Evolutionary conservation across 2,888 invertebrate species (phyloP).

Genomic region (Hesperia comma): DNA sequence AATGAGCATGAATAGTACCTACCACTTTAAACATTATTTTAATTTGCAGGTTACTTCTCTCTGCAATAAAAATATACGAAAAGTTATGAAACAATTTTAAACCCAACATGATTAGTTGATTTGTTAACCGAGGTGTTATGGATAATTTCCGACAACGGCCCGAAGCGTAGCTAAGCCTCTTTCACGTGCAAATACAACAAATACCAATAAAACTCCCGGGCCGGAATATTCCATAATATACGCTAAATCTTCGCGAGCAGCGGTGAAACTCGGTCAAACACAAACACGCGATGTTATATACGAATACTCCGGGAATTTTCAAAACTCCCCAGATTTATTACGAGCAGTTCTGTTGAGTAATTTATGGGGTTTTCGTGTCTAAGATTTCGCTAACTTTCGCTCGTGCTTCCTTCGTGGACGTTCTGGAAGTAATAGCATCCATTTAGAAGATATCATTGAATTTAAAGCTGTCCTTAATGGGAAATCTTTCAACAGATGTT

Average conservation of each 20-base stretch:
- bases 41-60: too few species aligned
- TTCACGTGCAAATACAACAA: constrained; percentile 11
- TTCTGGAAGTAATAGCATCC: constrained; percentile 28
- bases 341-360: constrained; percentile 43
- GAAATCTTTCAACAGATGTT: constrained; percentile 7
- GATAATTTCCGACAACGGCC: constrained; percentile 5
- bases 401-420: constrained; percentile 15
- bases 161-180: constrained; percentile 9
- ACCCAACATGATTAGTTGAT: not conserved
- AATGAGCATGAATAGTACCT: too few species aligned
- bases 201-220: constrained; percentile 27
- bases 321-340: constrained; percentile 47
- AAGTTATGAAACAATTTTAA: not conserved
- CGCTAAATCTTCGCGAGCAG: constrained; percentile 40
- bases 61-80: too few species aligned
- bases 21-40: too few species aligned
- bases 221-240: constrained; percentile 45
- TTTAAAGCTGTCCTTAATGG: constrained; percentile 18
- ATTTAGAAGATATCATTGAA: constrained; percentile 34
- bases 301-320: constrained; percentile 43
- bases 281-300: constrained; percentile 45
- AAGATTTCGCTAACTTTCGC: constrained; percentile 32
- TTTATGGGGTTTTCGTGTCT: constrained; percentile 46
- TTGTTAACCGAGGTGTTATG: constrained; percentile 8
- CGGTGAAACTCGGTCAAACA: constrained; percentile 44